These are phyloP conservation scores for Manacus vitellinus DNA, from an alignment of 2,113 vertebrate genomes.

Conservation along the genomic window DNA sequence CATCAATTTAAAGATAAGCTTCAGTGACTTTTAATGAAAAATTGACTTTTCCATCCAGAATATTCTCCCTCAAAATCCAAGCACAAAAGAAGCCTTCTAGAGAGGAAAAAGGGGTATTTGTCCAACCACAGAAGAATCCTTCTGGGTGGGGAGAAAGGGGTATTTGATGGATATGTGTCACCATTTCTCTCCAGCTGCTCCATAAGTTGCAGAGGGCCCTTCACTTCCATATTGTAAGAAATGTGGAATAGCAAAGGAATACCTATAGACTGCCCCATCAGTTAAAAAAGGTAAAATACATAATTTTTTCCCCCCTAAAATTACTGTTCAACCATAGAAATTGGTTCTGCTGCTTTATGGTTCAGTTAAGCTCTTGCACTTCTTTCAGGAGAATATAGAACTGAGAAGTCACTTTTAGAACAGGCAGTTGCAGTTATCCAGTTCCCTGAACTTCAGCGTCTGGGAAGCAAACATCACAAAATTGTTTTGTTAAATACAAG, in stretches of 20 bases:
- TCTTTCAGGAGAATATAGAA: not conserved
- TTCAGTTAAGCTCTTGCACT: not conserved
- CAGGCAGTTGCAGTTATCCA: not conserved
- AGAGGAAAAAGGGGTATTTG: not conserved
- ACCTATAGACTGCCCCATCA: not conserved
- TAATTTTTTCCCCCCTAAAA: not conserved
- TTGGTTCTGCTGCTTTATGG: not conserved
- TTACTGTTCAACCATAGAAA: not conserved
- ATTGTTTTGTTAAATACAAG: not conserved
- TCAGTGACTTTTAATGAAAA: conserved; percentile 37
- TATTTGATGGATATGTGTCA: not conserved
- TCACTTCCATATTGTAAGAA: not conserved
- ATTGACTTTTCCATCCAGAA: not conserved
- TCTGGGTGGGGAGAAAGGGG: not conserved
- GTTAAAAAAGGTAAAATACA: not conserved
- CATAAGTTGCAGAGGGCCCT: not conserved
- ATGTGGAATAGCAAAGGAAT: not conserved
- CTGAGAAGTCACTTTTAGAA: not conserved
- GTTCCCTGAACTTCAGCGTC: not conserved
- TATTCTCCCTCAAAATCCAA: not conserved
- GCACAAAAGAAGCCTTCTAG: not conserved
- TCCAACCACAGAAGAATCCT: not conserved
- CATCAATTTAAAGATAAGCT: conserved; percentile 23
- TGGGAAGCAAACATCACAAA: not conserved
- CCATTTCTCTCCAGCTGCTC: not conserved